Base-by-base conservation (phyloP, 2,797 vertebrate genomes). In the Hipposideros larvatus region DNA sequence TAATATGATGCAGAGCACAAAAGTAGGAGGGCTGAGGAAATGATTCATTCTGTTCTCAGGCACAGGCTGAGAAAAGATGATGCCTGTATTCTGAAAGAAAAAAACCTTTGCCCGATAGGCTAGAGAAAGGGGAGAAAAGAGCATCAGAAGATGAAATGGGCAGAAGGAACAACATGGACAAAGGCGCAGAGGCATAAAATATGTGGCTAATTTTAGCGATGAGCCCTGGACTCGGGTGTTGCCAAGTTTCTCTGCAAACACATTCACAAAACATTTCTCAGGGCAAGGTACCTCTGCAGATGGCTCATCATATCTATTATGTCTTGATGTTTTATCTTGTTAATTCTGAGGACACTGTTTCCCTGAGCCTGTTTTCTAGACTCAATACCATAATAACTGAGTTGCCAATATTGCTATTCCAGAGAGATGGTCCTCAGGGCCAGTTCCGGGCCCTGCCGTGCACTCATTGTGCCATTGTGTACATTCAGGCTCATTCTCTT, bases 271-370 rank as follows among this genome's bases (percentile, higher is more conserved):
- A 48, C 34, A 77, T 37, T 51, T 78, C 61, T 63, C 77, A 68
- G 87, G 79, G 80, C 86, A 43, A 93, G 51, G 53, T 90, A 94
- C 82, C 66, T 90, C 95, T 82, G 63, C 88, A 92, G 63, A 75
- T 83, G 94, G 90, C 74, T 63, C 48, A 24, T n/a, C 21, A 31
- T 11, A 8, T 78, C 24, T 63, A 34, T 93, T 65, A 66, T 24
- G 43, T 92, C 85, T 92, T 88, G 55, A 43, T 63, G 94, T 95
- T 82, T 89, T 66, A 55, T 70, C 86, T 15, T 86, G 83, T 95
- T 83, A 87, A 87, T 94, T 94, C 61, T 73, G 80, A 96, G 66
- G 61, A 78, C 24, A 26, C 5, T 18, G 22, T 93, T 96, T 90
- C 65, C 26, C 53, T 28, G 13, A 63, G 31, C 26, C 66, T 63